phyloP scores from a whole-genome alignment of 2,888 invertebrate species.

The Cryptocephalus primarius region DNA sequence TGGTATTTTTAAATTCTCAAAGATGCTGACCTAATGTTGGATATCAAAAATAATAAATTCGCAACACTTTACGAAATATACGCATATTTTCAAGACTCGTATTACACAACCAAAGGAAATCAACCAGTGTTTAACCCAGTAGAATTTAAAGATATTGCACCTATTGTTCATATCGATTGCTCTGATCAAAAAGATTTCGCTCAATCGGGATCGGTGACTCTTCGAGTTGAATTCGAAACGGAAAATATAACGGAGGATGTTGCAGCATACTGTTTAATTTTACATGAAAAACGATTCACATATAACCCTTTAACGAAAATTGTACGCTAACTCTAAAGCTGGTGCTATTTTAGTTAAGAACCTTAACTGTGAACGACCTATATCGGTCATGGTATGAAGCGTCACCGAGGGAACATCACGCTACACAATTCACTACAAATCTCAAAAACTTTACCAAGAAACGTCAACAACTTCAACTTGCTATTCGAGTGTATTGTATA shows the following conservation, averaged over 20 bases:
- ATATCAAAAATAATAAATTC: conserved; percentile 3
- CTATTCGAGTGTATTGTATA: no score
- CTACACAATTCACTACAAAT: no score
- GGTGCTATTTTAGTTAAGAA: no score
- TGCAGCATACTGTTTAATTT: conserved; percentile 5
- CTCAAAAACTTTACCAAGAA: no score
- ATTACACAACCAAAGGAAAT: conserved; percentile 1
- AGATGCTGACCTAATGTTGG: neutral
- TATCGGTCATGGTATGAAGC: no score
- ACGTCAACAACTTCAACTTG: no score
- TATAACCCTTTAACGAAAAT: conserved; percentile 1
- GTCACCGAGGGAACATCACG: no score
- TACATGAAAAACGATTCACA: conserved; percentile 1
- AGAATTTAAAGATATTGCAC: conserved; percentile 2
- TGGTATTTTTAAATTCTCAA: conserved; percentile 6
- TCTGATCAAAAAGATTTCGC: conserved; percentile 2
- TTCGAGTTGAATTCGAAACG: conserved; percentile 5
- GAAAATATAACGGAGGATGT: conserved; percentile 2
- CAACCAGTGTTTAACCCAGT: conserved; percentile 2
- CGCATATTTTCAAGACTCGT: conserved; percentile 6
- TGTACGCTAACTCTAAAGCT: neutral
- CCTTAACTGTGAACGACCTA: no score
- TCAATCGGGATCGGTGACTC: conserved; percentile 3
- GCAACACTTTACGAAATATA: conserved; percentile 9
- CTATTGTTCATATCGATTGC: conserved; percentile 2